Evolutionary conservation across 2,888 invertebrate genomes (phyloP).

Genomic region (Eristalis pertinax): DNA sequence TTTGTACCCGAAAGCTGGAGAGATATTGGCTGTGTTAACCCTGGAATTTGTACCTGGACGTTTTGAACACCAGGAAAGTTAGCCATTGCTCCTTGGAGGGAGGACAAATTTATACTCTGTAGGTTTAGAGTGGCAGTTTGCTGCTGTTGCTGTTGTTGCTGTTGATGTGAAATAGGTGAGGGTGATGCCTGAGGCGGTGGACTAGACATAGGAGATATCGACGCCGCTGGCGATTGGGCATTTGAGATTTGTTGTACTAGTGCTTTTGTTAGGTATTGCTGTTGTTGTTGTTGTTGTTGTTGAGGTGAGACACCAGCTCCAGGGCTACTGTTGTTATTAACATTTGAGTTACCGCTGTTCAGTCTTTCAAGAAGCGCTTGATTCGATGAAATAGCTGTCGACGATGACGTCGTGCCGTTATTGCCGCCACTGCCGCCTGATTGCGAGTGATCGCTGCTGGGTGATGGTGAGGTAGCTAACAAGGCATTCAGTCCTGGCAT

Average conservation of each 20-base stretch:
- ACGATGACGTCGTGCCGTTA: slow-evolving; percentile 61
- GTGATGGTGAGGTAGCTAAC: slow-evolving; percentile 82
- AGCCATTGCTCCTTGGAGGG: slow-evolving; percentile 84
- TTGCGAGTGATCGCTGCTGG: slow-evolving; percentile 80
- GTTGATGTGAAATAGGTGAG: slow-evolving; percentile 76
- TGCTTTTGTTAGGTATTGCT: slow-evolving; percentile 78
- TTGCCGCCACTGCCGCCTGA: slow-evolving; percentile 68
- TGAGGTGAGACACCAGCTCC: slow-evolving; percentile 78
- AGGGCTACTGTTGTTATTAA: slow-evolving; percentile 68
- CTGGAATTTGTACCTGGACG: slow-evolving; percentile 91
- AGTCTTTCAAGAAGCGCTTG: slow-evolving; percentile 80
- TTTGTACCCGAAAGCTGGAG: slow-evolving; percentile 87
- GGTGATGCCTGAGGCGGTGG: slow-evolving; percentile 82
- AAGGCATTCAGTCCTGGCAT: slow-evolving; percentile 84
- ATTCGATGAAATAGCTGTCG: slow-evolving; percentile 77
- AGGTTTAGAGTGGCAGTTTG: slow-evolving; percentile 83
- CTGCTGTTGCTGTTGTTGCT: slow-evolving; percentile 77
- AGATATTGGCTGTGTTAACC: slow-evolving; percentile 92
- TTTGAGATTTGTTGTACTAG: slow-evolving; percentile 75
- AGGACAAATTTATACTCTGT: slow-evolving; percentile 89
- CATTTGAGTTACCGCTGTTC: slow-evolving; percentile 77
- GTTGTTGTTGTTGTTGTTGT: slow-evolving; percentile 75
- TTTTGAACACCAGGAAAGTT: slow-evolving; percentile 87
- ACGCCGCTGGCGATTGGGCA: slow-evolving; percentile 79
- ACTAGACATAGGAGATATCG: slow-evolving; percentile 85